Conservation (phyloP, 2,888 invertebrate species). For the Eutolmus rufibarbis region DNA sequence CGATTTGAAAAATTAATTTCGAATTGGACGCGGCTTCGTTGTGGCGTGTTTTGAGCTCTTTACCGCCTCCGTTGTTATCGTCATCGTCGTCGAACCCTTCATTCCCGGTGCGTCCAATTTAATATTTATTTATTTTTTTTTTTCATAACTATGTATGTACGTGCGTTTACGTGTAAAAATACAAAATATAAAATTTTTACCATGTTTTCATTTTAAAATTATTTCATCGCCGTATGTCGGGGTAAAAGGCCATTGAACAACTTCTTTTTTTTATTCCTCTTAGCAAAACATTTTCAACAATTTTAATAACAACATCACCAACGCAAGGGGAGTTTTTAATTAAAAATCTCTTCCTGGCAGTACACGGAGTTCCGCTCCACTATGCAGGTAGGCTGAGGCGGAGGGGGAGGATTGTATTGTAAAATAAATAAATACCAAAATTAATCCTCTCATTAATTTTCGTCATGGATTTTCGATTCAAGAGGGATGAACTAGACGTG, state of each 20-base stretch:
- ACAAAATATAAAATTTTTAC: conserved; percentile 35
- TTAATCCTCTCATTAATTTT: conserved; percentile 22
- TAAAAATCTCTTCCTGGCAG: conserved; percentile 29
- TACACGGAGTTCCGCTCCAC: not conserved
- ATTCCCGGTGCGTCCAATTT: conserved; percentile 3
- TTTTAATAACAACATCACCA: conserved; percentile 38
- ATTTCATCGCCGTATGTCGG: conserved; percentile 28
- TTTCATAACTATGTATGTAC: conserved; percentile 30
- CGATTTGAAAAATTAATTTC: conserved; percentile 20
- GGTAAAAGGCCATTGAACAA: conserved; percentile 38
- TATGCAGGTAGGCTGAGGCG: not conserved
- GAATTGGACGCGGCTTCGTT: not conserved
- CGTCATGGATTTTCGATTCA: not conserved
- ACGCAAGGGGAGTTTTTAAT: conserved; percentile 26
- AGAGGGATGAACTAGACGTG: not conserved
- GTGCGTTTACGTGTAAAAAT: conserved; percentile 35
- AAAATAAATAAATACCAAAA: conserved; percentile 1
- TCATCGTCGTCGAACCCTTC: not conserved
- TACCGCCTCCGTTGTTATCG: not conserved
- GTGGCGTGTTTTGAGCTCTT: not conserved
- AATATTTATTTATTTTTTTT: not conserved
- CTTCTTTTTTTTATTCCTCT: not conserved
- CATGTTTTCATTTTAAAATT: conserved; percentile 34
- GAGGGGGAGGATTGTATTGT: not conserved
- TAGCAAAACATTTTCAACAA: conserved; percentile 38